Base-by-base conservation (phyloP, 2,797 vertebrate species). In the Valencia hispanica region DNA sequence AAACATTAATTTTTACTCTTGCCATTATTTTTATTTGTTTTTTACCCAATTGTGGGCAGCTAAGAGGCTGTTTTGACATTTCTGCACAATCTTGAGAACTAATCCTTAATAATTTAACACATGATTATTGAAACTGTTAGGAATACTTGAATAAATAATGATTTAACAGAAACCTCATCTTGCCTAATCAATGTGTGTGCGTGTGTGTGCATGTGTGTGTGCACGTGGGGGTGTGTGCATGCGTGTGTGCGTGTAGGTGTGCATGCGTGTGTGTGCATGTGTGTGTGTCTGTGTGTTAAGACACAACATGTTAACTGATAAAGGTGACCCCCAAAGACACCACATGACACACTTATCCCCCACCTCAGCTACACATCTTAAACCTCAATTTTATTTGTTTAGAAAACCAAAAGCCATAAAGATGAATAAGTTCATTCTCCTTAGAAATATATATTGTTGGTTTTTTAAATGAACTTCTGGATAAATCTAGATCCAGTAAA, bases 281-380 rank as follows among this genome's bases (percentile, higher is more conserved):
- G 43, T 68, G 41, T 68, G 63, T 72, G 51, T 74, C 66, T 50
- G n/a, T 47, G 65, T 88, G 91, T 78, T 83, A 83, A 88, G 80
- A 41, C 43, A 41, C 83, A 88, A 87, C 41, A 83, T 83, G 85
- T 51, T 70, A 92, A 88, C 85, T 92, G 89, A 94, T 93, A 93
- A 88, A 78, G 87, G 77, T 11, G 48, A 65, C 75, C 77, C 84
- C 63, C 50, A 41, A 5, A 32, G 34, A 65, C 76, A 48, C 45
- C 30, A 80, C n/a, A n/a, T n/a, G n/a, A n/a, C n/a, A 59, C 74
- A 73, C 68, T 68, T 69, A 17, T n/a, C 83, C 83, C 80, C 73
- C 75, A 17, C 32, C 7, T 4, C n/a, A 34, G 18, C 70, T 36
- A 80, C 84, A 89, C 78, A 81, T 82, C 55, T 68, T 79, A 81